Evolutionary conservation across 2,113 vertebrate species (phyloP).

Genomic region (Passer domesticus): DNA sequence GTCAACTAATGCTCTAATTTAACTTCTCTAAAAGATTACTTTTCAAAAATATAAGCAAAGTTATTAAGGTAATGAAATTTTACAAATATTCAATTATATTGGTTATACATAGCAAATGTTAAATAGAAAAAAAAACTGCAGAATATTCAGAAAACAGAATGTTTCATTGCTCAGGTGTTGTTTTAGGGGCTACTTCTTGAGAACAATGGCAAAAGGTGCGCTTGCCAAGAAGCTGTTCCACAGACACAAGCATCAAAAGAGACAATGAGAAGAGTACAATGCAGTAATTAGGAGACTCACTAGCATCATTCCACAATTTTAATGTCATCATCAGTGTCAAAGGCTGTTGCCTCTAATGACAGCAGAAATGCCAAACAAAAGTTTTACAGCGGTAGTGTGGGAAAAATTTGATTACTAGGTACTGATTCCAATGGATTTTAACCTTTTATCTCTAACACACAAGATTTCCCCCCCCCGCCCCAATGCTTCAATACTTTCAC

Average conservation of each 20-base stretch:
- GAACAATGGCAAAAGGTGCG: conserved; percentile 23
- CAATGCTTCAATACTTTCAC: not conserved
- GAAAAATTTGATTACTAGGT: not conserved
- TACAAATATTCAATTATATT: not conserved
- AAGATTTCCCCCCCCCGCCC: not conserved
- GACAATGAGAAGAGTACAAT: not conserved
- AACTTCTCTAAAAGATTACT: not conserved
- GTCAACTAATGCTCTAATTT: not conserved
- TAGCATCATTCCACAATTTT: not conserved
- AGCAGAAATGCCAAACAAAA: not conserved
- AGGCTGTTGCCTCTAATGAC: not conserved
- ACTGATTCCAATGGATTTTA: not conserved
- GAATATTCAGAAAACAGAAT: conserved; percentile 18
- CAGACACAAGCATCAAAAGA: not conserved
- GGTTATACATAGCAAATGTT: conserved; percentile 42
- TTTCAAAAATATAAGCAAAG: not conserved
- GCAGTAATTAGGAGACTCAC: not conserved
- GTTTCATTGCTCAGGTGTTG: not conserved
- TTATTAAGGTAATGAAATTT: not conserved
- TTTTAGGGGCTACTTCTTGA: conserved; percentile 28
- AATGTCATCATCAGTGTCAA: not conserved
- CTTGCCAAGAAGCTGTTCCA: not conserved
- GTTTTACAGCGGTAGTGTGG: not conserved
- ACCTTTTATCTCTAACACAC: not conserved
- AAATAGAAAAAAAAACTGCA: not conserved